A percentile compares a stretch with the other conserved stretches of the same genome.
These are phyloP conservation scores for Otocyon megalotis DNA, from an alignment of 2,113 vertebrate species.

Conservation along the genomic window DNA sequence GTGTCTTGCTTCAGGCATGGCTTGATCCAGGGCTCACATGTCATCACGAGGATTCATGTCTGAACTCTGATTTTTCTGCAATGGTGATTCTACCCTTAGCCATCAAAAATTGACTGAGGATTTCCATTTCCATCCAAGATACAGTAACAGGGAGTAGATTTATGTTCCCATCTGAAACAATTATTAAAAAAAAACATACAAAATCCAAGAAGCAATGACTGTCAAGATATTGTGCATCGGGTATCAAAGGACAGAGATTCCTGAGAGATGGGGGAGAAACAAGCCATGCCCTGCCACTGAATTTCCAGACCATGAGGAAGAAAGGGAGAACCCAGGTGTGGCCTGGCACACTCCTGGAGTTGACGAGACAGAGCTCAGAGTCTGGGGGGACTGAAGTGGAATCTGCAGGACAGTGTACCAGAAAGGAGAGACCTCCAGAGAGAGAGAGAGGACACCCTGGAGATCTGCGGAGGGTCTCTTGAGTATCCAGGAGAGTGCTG, in stretches of 20 bases:
- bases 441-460: background rate
- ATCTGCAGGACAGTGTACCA: background rate
- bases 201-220: background rate
- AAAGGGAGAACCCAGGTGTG: background rate
- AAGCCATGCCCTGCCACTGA: rapidly evolving
- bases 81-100: too few relatives aligned
- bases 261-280: background rate
- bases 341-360: background rate
- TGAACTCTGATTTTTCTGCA: background rate
- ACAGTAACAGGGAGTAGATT: background rate
- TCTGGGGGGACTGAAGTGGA: background rate
- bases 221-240: background rate
- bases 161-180: background rate
- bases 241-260: background rate
- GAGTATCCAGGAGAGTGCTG: rapidly evolving
- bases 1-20: background rate
- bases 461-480: too few relatives aligned
- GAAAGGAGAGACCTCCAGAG: background rate
- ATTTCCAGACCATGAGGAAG: background rate
- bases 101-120: background rate
- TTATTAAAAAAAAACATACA: background rate
- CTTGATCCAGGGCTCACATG: background rate
- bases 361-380: background rate
- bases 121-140: background rate
- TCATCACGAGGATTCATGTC: background rate